Evolutionary conservation across 2,888 invertebrate genomes (phyloP).

Genomic region (Steromphala cineraria): DNA sequence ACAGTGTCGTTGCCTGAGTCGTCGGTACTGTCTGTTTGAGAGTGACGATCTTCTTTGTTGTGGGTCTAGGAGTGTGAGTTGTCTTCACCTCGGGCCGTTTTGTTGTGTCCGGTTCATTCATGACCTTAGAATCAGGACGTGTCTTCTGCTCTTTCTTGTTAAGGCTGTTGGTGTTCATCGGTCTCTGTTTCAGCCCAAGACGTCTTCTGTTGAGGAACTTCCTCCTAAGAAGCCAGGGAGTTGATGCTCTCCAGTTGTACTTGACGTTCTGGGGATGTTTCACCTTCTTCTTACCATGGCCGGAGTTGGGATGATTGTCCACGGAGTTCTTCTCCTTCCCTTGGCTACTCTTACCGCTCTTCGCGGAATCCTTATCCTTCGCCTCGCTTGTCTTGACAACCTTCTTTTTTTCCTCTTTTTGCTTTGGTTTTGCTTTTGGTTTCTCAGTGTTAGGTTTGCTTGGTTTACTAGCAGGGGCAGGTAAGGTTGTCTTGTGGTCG

Average conservation of each 20-base stretch:
- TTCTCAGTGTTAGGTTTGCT: background rate
- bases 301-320: background rate
- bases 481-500: background rate
- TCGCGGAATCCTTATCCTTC: background rate
- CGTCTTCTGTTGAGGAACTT: background rate
- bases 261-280: slow-evolving; percentile 12
- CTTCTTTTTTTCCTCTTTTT: background rate
- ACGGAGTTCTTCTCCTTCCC: background rate
- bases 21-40: background rate
- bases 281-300: background rate
- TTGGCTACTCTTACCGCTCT: background rate
- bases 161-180: background rate
- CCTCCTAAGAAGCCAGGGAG: background rate
- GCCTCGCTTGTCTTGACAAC: background rate
- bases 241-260: slow-evolving; percentile 21
- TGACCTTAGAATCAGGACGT: background rate
- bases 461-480: background rate
- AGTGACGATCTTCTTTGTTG: background rate
- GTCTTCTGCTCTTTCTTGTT: background rate
- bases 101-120: background rate
- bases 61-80: background rate
- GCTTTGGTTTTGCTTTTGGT: background rate
- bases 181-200: background rate
- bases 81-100: background rate
- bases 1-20: background rate